These are phyloP conservation scores for Mormyrus lacerda DNA, from an alignment of 2,113 vertebrate genomes.

Conservation along the genomic window DNA sequence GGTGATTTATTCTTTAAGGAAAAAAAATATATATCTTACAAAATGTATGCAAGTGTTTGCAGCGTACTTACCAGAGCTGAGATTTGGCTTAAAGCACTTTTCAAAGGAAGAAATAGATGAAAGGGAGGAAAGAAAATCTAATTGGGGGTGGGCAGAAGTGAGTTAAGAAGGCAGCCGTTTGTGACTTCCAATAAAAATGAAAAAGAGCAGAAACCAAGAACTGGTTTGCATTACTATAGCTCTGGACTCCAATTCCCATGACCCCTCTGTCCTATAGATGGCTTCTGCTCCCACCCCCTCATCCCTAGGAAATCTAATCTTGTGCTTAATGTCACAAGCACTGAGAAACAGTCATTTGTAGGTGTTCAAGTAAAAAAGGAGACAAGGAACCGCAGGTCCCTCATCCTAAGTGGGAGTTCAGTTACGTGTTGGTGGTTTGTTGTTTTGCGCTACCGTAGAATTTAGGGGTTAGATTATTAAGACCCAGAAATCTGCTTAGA, in stretches of 20 bases:
- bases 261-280: not conserved
- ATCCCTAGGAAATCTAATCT: not conserved
- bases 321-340: not conserved
- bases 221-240: not conserved
- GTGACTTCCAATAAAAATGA: not conserved
- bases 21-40: conserved; percentile 19
- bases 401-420: not conserved
- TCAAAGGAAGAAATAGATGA: conserved; percentile 37
- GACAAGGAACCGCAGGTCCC: conserved; percentile 21
- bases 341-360: not conserved
- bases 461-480: conserved; percentile 63
- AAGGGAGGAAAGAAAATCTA: conserved; percentile 32
- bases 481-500: conserved; percentile 40
- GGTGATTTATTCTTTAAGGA: not conserved
- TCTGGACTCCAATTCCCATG: conserved; percentile 5
- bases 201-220: not conserved
- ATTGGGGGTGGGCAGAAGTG: conserved; percentile 20
- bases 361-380: conserved; percentile 43
- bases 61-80: conserved; percentile 17
- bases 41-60: conserved; percentile 42
- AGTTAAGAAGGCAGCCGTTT: conserved; percentile 30
- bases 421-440: conserved; percentile 40
- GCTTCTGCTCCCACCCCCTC: not conserved
- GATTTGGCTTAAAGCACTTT: conserved; percentile 55
- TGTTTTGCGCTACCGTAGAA: conserved; percentile 68